phyloP scores from a whole-genome alignment of 1,140 invertebrate species.

The Pseudomyrmex pallidus region DNA sequence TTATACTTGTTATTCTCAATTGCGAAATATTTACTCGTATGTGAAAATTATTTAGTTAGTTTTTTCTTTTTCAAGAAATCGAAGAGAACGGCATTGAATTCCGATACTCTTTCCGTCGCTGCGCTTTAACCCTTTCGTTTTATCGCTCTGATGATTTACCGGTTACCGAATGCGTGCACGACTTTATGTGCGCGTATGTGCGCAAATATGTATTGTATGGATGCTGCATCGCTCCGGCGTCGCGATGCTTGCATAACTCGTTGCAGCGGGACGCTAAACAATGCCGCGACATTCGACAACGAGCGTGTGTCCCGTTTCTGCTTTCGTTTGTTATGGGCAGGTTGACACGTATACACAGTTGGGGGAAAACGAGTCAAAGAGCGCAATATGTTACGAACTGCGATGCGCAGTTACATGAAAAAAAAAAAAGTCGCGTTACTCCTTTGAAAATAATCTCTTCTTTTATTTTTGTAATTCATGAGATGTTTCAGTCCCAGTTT shows the following conservation, averaged over 20 bases:
- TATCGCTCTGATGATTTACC: slow-evolving; percentile 78
- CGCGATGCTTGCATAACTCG: slow-evolving; percentile 38
- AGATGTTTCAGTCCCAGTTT: no score
- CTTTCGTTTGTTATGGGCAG: slow-evolving; percentile 17
- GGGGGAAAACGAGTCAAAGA: slow-evolving; percentile 22
- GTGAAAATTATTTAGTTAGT: no score
- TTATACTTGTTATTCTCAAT: not conserved
- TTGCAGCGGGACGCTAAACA: slow-evolving; percentile 49
- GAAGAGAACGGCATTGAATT: slow-evolving; percentile 43
- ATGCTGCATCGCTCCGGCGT: slow-evolving; percentile 71
- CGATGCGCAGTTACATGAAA: not conserved
- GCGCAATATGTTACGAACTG: not conserved
- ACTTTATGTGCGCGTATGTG: not conserved
- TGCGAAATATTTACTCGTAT: no score
- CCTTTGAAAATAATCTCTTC: not conserved
- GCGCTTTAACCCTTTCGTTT: slow-evolving; percentile 78
- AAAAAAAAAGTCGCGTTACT: not conserved
- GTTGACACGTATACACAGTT: not conserved
- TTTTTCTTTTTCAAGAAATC: no score
- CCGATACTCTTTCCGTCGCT: slow-evolving; percentile 70
- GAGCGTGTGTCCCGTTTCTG: slow-evolving; percentile 33
- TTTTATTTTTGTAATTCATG: not conserved
- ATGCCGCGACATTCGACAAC: slow-evolving; percentile 54
- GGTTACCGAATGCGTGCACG: slow-evolving; percentile 42
- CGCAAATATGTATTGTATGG: slow-evolving; percentile 12